Evolutionary conservation across 2,797 vertebrate genomes (phyloP).

Genomic region (Pterois miles): DNA sequence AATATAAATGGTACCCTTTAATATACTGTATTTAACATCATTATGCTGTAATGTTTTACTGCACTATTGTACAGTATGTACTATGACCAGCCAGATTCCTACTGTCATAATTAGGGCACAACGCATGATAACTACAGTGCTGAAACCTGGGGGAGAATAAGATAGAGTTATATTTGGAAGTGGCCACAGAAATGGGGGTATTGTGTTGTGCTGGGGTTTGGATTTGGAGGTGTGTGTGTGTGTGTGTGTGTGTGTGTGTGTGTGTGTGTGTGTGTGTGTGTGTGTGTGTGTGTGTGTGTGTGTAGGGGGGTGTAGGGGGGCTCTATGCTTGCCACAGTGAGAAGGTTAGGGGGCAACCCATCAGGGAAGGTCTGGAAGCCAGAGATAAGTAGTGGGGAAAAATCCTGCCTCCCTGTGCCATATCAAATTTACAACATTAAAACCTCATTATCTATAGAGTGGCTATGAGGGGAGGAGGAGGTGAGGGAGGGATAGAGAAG

Average conservation of each 20-base stretch:
- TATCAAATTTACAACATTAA: slow-evolving; percentile 80
- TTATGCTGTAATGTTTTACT: not conserved
- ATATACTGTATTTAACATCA: not conserved
- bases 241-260: not conserved
- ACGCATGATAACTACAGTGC: not conserved
- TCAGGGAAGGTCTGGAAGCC: slow-evolving; percentile 73
- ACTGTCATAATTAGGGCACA: slow-evolving; percentile 5
- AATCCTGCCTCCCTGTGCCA: slow-evolving; percentile 63
- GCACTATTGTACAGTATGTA: not conserved
- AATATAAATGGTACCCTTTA: too few species aligned
- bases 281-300: not conserved
- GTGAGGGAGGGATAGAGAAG: slow-evolving; percentile 5
- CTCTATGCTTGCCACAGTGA: slow-evolving; percentile 42
- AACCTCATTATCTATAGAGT: slow-evolving; percentile 75
- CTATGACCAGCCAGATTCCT: not conserved
- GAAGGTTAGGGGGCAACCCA: slow-evolving; percentile 70
- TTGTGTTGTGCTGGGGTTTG: slow-evolving; percentile 32
- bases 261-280: slow-evolving; percentile 3
- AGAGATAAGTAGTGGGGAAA: slow-evolving; percentile 75
- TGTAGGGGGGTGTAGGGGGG: not conserved
- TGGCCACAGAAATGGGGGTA: slow-evolving; percentile 23
- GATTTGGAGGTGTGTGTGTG: slow-evolving; percentile 21
- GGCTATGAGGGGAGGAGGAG: slow-evolving; percentile 19
- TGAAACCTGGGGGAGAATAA: slow-evolving; percentile 5
- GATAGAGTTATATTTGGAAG: slow-evolving; percentile 34